These are phyloP conservation scores for Toxotes lorentzi DNA, from an alignment of 2,797 vertebrate genomes.

Conservation along the genomic window DNA sequence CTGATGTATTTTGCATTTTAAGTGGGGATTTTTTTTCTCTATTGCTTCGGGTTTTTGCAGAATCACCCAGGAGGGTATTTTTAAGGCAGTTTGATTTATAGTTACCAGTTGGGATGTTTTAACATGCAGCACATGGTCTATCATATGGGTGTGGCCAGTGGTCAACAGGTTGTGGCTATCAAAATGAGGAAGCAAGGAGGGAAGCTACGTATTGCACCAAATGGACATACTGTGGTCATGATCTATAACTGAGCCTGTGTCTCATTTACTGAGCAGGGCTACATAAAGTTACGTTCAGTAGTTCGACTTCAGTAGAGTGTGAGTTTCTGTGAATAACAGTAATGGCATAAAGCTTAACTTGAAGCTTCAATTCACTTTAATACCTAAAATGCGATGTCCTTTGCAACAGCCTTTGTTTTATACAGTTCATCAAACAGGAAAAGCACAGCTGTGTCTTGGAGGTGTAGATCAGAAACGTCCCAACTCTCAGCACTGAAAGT, in stretches of 20 bases:
- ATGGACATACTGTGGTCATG: background rate
- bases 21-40: background rate
- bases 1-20: background rate
- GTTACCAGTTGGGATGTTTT: background rate
- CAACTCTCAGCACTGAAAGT: background rate
- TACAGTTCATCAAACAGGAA: background rate
- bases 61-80: background rate
- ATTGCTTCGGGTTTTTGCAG: background rate
- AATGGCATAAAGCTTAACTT: background rate
- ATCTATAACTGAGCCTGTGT: background rate
- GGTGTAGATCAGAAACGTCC: background rate
- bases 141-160: background rate
- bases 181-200: too few relatives aligned
- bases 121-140: background rate
- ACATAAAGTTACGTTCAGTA: background rate
- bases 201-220: too few relatives aligned
- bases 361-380: background rate
- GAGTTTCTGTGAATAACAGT: background rate
- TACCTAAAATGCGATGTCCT: background rate
- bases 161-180: background rate
- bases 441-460: background rate
- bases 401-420: background rate
- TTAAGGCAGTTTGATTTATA: background rate
- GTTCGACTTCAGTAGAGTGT: background rate
- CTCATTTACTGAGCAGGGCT: background rate